Conservation (phyloP, 2,888 invertebrate genomes). For the Rapana venosa region DNA sequence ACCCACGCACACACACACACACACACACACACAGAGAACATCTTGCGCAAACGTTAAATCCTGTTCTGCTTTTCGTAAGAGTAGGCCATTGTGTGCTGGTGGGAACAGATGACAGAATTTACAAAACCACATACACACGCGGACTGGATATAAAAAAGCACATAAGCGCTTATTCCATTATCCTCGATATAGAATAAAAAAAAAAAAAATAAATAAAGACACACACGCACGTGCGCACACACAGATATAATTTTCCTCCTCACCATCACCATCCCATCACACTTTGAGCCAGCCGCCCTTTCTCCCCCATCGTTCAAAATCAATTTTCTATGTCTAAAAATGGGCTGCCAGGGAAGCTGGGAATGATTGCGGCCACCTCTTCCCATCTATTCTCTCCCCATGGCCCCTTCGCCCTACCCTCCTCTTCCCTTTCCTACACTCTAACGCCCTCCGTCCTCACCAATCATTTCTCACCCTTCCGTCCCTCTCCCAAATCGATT, state of each 20-base stretch:
- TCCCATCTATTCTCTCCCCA: background rate
- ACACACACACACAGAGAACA: background rate
- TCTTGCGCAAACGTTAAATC: too few species aligned
- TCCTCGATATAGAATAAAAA: too few species aligned
- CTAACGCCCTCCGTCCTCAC: too few species aligned
- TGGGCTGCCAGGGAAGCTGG: background rate
- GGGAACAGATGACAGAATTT: background rate
- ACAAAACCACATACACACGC: background rate
- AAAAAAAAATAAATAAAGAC: background rate
- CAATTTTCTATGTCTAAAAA: conserved; percentile 11
- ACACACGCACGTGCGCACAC: conserved; percentile 14
- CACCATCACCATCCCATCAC: background rate
- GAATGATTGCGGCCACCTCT: background rate
- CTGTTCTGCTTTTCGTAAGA: too few species aligned
- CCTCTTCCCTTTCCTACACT: background rate
- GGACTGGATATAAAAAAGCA: too few species aligned
- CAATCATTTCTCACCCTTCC: too few species aligned
- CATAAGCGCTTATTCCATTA: too few species aligned
- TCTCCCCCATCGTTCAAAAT: background rate
- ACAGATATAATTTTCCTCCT: background rate
- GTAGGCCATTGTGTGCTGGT: too few species aligned
- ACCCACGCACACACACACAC: background rate
- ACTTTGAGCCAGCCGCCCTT: background rate
- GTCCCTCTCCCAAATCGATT: too few species aligned
- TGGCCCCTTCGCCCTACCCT: background rate